Conservation (phyloP, 2,888 invertebrate species). For the Catocala sponsa region DNA sequence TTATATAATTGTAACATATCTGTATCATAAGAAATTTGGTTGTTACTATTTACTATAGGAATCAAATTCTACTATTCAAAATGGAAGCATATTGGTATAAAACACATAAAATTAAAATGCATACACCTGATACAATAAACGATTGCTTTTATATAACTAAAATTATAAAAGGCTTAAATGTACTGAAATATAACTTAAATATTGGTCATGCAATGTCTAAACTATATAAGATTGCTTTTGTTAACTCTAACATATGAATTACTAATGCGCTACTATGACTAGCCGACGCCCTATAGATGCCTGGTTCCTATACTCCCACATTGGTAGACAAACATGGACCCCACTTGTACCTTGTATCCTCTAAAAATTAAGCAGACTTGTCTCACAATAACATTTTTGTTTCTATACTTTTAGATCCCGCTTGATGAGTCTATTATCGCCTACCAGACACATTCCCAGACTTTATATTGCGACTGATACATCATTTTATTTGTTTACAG, state of each 20-base stretch:
- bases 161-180: conserved; percentile 13
- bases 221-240: conserved; percentile 13
- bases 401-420: no score
- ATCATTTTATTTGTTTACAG: no score
- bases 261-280: conserved; percentile 8
- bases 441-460: no score
- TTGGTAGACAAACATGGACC: no score
- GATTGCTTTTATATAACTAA: background rate
- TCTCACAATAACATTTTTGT: no score
- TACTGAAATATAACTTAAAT: conserved; percentile 29
- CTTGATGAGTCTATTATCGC: no score
- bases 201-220: conserved; percentile 31
- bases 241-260: conserved; percentile 2
- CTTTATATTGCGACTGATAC: no score
- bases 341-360: no score
- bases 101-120: conserved; percentile 36
- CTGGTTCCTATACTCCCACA: no score
- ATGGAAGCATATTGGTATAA: conserved; percentile 28
- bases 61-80: conserved; percentile 19
- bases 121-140: conserved; percentile 27
- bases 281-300: conserved; percentile 2
- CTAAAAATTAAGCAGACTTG: no score
- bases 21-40: conserved; percentile 41
- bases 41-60: conserved; percentile 23
- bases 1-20: no score